phyloP scores from a whole-genome alignment of 2,113 vertebrate species.

The Chlorodrepanis virens region DNA sequence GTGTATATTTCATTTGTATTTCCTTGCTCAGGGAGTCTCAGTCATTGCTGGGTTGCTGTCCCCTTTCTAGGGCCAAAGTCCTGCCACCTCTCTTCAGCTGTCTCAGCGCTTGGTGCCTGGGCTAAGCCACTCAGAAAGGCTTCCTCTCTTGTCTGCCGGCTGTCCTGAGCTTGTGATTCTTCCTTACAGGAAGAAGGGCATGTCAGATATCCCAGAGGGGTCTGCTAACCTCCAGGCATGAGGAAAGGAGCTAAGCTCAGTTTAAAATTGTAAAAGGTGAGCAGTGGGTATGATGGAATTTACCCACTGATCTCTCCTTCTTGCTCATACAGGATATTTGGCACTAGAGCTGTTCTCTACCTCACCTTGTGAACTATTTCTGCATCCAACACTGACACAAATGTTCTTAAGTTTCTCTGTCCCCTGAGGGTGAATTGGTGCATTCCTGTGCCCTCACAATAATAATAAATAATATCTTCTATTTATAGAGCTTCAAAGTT shows the following conservation, averaged over 20 bases:
- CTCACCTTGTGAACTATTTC: background rate
- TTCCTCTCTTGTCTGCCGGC: background rate
- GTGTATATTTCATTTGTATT: background rate
- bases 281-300: background rate
- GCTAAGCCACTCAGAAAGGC: background rate
- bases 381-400: background rate
- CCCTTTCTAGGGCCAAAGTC: background rate
- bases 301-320: background rate
- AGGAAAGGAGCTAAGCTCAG: background rate
- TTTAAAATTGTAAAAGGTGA: background rate
- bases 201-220: background rate
- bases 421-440: background rate
- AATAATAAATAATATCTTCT: constrained; percentile 18
- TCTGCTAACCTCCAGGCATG: background rate
- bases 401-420: background rate
- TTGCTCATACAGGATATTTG: background rate
- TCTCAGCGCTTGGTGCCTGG: background rate
- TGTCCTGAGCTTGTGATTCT: background rate
- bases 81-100: background rate
- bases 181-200: background rate
- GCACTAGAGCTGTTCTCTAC: background rate
- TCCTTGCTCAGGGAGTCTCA: background rate
- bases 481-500: constrained; percentile 41
- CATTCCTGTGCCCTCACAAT: background rate
- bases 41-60: background rate